Evolutionary conservation across 2,888 invertebrate genomes (phyloP), one percentile per base, ranked within the genome.

Genomic region (Dioctria rufipes): DNA sequence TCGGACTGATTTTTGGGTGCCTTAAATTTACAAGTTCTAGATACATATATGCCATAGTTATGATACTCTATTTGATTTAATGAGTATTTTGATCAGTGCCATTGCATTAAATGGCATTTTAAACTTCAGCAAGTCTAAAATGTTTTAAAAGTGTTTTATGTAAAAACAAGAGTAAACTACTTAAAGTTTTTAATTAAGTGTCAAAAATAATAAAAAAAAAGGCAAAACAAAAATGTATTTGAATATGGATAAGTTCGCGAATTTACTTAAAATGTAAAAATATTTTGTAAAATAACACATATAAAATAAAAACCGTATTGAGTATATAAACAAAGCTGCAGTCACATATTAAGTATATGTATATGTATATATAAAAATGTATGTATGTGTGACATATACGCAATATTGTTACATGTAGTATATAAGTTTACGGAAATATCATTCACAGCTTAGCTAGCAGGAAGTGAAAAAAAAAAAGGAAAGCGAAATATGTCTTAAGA

Each of bases 371-470:
- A 67, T 46, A 67, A 67, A 25, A 67, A 67, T n/a, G 25, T 25
- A 13, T 13, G 67, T 69, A 37, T 69, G 69, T 69, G 51, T 39
- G 51, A 69, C 69, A 69, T 37, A 43, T 49, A 51, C 51, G 69
- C 25, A 54, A 69, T 69, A 39, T 69, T 49, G 39, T 51, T 69
- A 25, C 51, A 69, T 69, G 69, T 69, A 25, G 25, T 25, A 25
- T 25, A 51, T 69, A 51, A 11, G 49, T 9, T 46, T 25, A 67
- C 42, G 43, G 13, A 46, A 67, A 37, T 43, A 46, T 25, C 67
- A 67, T 67, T 43, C 67, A 67, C 67, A 67, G 25, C 46, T 67
- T 67, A 65, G 46, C 67, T 67, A 67, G 43, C n/a, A 46, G 46
- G 46, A 25, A 43, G 67, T 46, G 40, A 13, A 25, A 13, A 43